A percentile compares a stretch with the other conserved stretches of the same genome.
Conservation (phyloP, 1,140 invertebrate genomes). For the Schlechtendalia chinensis region DNA sequence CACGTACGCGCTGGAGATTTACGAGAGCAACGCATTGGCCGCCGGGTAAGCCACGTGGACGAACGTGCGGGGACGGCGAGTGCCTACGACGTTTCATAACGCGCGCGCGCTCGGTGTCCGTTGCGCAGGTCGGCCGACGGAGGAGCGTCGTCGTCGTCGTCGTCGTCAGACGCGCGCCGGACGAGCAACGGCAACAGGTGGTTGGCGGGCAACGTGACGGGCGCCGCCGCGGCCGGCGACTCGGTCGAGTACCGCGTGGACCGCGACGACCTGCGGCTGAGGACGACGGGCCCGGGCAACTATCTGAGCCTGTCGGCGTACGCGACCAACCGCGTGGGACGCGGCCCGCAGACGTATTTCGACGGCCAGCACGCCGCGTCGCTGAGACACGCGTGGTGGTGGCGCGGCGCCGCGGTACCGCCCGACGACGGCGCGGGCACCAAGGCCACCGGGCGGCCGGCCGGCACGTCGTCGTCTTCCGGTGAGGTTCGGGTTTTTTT, state of each 20-base stretch:
- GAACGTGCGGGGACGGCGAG: neutral
- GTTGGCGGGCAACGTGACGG: constrained; percentile 13
- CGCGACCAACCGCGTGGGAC: constrained; percentile 25
- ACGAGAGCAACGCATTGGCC: constrained; percentile 4
- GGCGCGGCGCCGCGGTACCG: neutral
- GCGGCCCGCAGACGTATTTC: neutral
- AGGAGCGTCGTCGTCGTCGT: too few relatives aligned
- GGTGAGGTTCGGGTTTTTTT: too few relatives aligned
- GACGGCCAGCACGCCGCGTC: neutral
- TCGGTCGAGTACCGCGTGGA: constrained; percentile 9
- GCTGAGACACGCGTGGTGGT: constrained; percentile 35
- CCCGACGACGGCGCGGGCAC: neutral
- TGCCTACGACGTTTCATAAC: too few relatives aligned
- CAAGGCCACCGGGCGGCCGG: neutral
- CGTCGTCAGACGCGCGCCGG: neutral
- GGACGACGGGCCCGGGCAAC: neutral
- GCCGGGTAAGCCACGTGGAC: neutral
- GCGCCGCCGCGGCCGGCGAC: neutral
- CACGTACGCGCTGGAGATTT: constrained; percentile 18
- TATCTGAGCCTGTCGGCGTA: constrained; percentile 29
- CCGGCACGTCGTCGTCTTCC: neutral
- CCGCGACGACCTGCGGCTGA: neutral
- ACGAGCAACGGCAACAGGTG: neutral
- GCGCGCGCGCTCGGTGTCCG: too few relatives aligned
- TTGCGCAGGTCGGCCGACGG: too few relatives aligned